Conservation (phyloP, 1,140 invertebrate species). For the Pseudoatta argentina region DNA sequence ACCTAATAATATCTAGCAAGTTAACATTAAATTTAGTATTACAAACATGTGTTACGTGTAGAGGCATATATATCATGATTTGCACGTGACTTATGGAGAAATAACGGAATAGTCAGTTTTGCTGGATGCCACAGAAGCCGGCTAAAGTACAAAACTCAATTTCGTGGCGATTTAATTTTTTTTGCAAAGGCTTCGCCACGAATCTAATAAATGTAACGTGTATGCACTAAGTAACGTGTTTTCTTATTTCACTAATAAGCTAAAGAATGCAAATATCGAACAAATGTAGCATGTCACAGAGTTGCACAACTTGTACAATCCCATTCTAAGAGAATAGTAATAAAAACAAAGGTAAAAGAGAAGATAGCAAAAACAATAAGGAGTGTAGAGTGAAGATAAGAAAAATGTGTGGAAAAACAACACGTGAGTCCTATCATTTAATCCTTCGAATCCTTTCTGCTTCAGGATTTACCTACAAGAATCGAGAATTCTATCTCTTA, state of each 20-base stretch:
- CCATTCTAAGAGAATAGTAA: not conserved
- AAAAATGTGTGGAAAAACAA: not conserved
- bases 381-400: not conserved
- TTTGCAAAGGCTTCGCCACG: constrained; percentile 80
- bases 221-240: constrained; percentile 12
- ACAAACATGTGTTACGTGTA: not conserved
- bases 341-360: not conserved
- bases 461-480: not conserved
- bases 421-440: constrained; percentile 13
- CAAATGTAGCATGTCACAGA: not conserved
- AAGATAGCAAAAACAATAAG: not conserved
- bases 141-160: constrained; percentile 76
- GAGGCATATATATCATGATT: constrained; percentile 16
- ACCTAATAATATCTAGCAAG: not conserved
- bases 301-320: not conserved
- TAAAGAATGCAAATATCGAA: not conserved
- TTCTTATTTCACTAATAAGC: constrained; percentile 12
- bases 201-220: constrained; percentile 76
- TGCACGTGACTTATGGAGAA: constrained; percentile 45
- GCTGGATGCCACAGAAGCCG: constrained; percentile 77
- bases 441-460: constrained; percentile 7
- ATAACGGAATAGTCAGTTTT: constrained; percentile 35
- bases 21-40: not conserved
- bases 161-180: constrained; percentile 46
- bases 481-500: constrained; percentile 11